Percentiles rank a stretch among this genome's conserved stretches.
Conservation (phyloP, 2,113 vertebrate genomes). For the Nothobranchius kuhntae region DNA sequence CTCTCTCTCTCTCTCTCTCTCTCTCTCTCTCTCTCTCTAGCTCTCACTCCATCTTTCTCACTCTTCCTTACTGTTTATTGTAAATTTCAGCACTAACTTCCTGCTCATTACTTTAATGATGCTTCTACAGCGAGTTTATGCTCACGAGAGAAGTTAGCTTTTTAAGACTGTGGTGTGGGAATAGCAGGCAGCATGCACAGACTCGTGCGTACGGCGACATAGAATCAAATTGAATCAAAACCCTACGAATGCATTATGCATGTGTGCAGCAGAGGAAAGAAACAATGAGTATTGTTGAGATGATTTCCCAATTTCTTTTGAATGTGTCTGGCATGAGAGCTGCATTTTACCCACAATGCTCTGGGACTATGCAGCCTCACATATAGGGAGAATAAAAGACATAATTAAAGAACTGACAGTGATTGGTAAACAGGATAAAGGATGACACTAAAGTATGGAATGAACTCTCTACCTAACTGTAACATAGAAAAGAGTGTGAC, state of each 20-base stretch:
- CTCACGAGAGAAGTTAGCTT: constrained; percentile 62
- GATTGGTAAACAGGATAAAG: constrained; percentile 24
- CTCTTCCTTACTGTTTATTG: constrained; percentile 53
- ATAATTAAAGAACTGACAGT: constrained; percentile 38
- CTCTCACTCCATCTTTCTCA: constrained; percentile 10
- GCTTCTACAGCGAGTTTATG: constrained; percentile 59
- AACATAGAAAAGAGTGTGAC: constrained; percentile 66
- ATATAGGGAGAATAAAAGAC: constrained; percentile 25
- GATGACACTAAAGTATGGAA: constrained; percentile 54
- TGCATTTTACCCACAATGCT: constrained; percentile 16
- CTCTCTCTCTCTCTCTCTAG: not conserved
- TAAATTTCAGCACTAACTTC: constrained; percentile 68
- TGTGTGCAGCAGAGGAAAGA: constrained; percentile 30
- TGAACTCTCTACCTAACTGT: constrained; percentile 57
- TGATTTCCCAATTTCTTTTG: constrained; percentile 31
- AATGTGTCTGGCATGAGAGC: constrained; percentile 4
- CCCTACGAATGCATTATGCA: constrained; percentile 56
- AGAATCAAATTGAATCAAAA: constrained; percentile 60
- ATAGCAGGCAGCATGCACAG: constrained; percentile 37
- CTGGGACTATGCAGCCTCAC: constrained; percentile 21
- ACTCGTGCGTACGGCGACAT: constrained; percentile 24
- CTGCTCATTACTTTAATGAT: constrained; percentile 77
- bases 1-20: constrained; percentile 7
- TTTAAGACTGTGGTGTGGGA: constrained; percentile 59
- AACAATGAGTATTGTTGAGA: constrained; percentile 17